phyloP scores from a whole-genome alignment of 2,888 invertebrate species.

The Pemphredon lugubris region DNA sequence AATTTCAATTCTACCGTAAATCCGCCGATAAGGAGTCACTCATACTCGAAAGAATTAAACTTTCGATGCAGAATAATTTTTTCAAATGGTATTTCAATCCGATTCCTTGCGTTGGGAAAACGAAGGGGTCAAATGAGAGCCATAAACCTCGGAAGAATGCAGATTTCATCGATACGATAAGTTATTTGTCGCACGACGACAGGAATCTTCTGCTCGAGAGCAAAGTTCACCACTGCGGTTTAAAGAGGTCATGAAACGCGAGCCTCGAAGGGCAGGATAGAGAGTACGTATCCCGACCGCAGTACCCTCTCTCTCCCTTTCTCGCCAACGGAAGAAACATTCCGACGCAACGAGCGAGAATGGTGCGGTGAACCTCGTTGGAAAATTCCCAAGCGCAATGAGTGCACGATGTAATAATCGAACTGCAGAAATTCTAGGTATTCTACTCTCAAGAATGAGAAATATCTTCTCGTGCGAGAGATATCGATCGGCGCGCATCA shows the following conservation, averaged over 20 bases:
- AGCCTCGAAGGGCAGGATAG: slow-evolving; percentile 33
- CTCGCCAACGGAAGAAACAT: slow-evolving; percentile 23
- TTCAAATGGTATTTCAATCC: no score
- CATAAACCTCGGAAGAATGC: no score
- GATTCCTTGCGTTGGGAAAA: no score
- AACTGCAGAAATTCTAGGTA: slow-evolving; percentile 48
- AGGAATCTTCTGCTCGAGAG: slow-evolving; percentile 24
- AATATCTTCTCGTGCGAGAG: slow-evolving; percentile 23
- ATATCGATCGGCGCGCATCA: slow-evolving; percentile 25
- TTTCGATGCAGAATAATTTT: no score
- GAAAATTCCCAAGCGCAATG: slow-evolving; percentile 50
- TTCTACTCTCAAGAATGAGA: slow-evolving; percentile 22
- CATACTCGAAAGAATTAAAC: neutral
- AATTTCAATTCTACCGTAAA: neutral
- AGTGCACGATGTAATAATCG: slow-evolving; percentile 56
- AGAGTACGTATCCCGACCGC: slow-evolving; percentile 22
- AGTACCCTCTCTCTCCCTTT: neutral
- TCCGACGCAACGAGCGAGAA: slow-evolving; percentile 45
- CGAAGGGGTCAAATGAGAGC: no score
- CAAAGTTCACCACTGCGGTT: slow-evolving; percentile 36
- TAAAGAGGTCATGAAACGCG: slow-evolving; percentile 52
- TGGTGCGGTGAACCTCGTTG: slow-evolving; percentile 37
- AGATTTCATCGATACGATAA: no score
- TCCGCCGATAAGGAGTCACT: neutral
- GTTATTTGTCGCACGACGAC: slow-evolving; percentile 33